Conservation (phyloP, 2,113 vertebrate genomes). For the Indicator maculatus region DNA sequence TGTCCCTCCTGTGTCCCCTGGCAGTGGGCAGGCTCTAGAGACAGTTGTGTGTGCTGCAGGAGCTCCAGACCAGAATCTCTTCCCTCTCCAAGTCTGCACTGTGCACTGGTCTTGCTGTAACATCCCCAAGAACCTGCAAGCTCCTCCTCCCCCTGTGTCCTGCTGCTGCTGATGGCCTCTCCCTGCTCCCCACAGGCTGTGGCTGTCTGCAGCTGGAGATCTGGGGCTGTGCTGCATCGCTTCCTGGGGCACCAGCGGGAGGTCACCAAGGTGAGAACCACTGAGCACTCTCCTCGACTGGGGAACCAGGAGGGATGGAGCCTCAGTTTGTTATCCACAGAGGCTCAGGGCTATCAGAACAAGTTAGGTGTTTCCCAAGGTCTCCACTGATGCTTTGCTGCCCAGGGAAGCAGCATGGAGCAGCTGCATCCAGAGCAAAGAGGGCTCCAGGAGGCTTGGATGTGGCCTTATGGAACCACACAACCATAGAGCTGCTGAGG, state of each 20-base stretch:
- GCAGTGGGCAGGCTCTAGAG: neutral
- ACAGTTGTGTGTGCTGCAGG: neutral
- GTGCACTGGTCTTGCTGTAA: fast-evolving
- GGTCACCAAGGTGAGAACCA: slow-evolving; percentile 89
- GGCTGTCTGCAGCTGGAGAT: slow-evolving; percentile 91
- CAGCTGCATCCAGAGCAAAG: neutral
- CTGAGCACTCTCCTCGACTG: fast-evolving
- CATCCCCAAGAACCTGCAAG: fast-evolving
- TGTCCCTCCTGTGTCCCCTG: neutral
- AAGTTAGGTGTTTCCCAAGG: neutral
- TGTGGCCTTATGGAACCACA: neutral
- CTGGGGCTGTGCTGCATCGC: slow-evolving; percentile 81
- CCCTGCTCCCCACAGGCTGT: slow-evolving; percentile 76
- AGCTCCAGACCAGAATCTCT: neutral
- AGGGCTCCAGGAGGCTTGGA: neutral
- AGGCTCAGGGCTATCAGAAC: neutral
- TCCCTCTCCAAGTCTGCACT: neutral
- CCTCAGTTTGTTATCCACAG: fast-evolving
- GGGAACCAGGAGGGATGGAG: neutral
- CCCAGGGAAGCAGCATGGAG: neutral
- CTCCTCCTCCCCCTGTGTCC: neutral
- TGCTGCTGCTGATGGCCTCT: neutral
- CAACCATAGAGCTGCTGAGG: neutral
- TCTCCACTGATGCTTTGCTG: neutral
- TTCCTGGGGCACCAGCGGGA: slow-evolving; percentile 89